Conservation (phyloP, 2,797 vertebrate genomes). For the Microhierax caerulescens region DNA sequence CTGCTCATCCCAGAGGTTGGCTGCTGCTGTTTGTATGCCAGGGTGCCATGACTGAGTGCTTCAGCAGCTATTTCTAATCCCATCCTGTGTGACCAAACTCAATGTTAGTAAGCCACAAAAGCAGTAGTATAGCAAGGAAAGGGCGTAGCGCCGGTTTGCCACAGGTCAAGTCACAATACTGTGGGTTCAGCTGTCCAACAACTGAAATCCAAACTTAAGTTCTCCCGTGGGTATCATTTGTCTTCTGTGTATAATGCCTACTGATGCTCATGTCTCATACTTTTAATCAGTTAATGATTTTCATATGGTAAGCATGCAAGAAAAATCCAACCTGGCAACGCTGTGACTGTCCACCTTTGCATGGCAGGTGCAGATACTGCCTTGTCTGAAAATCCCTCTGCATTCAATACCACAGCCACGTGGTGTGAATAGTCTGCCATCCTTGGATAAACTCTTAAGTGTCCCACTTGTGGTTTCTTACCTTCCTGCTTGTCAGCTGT, state of each 20-base stretch:
- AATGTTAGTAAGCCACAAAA: neutral
- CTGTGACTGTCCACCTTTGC: neutral
- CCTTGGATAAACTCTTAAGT: neutral
- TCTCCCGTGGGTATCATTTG: neutral
- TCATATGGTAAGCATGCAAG: neutral
- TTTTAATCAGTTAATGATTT: neutral
- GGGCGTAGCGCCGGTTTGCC: accelerated
- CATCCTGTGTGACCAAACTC: neutral
- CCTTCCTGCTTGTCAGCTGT: neutral
- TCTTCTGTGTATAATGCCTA: neutral
- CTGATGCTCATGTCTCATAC: neutral
- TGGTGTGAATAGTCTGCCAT: neutral
- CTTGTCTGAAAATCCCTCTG: neutral
- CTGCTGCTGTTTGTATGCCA: neutral
- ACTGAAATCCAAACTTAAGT: neutral
- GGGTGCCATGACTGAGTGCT: neutral
- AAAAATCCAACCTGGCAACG: neutral
- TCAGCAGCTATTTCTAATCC: neutral
- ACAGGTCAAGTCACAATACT: neutral
- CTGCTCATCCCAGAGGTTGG: neutral
- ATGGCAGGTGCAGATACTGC: neutral
- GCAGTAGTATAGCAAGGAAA: neutral
- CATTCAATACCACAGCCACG: neutral
- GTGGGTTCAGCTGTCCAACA: neutral
- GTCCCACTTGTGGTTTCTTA: neutral